phyloP scores from a whole-genome alignment of 2,797 vertebrate genomes.

The Pachyuromys duprasi region DNA sequence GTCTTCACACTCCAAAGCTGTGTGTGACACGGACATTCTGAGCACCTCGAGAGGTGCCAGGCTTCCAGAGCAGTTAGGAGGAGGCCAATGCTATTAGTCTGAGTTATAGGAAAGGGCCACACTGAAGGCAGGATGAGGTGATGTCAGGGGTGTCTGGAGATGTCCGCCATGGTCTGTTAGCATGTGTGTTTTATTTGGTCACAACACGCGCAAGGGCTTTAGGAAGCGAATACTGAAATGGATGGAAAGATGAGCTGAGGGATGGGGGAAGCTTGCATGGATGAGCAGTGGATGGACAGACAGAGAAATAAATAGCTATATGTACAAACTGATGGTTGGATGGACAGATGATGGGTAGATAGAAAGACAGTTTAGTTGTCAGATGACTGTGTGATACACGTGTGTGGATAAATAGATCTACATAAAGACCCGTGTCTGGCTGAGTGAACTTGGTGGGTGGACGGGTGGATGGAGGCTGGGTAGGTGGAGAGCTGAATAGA shows the following conservation, averaged over 20 bases:
- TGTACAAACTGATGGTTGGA: background rate
- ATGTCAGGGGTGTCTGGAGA: background rate
- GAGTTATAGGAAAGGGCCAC: background rate
- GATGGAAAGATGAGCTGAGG: background rate
- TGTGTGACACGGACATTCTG: background rate
- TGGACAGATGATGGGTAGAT: background rate
- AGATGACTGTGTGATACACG: background rate
- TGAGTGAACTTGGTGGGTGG: background rate
- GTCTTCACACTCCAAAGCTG: background rate
- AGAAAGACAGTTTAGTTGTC: background rate
- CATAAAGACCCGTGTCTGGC: background rate
- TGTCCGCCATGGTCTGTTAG: accelerated
- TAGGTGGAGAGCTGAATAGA: background rate
- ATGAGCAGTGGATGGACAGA: too few relatives aligned
- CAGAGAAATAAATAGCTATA: too few relatives aligned
- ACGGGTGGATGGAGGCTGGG: background rate
- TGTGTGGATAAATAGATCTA: background rate
- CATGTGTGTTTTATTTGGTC: background rate
- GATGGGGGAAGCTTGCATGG: background rate
- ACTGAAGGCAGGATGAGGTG: background rate
- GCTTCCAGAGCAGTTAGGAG: background rate
- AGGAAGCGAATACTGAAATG: background rate
- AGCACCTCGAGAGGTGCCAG: background rate
- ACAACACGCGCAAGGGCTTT: background rate
- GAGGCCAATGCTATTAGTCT: background rate